Evolutionary conservation across 2,797 vertebrate species (phyloP), one percentile per base, ranked within the genome.

Genomic region (Enteromius afrohamiltoni): DNA sequence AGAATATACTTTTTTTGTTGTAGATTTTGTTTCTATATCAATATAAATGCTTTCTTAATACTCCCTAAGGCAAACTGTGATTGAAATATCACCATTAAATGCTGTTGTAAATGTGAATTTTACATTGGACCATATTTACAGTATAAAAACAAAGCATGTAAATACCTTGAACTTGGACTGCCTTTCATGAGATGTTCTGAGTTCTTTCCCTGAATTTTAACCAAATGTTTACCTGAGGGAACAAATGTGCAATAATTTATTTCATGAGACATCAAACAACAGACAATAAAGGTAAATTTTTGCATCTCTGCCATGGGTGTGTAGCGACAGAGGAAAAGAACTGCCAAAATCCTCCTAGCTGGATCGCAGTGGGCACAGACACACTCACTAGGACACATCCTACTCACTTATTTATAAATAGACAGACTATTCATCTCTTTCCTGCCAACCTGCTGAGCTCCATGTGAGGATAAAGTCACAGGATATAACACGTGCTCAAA

Each of bases 141-240:
- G 21, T 17, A 16, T 21, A 51, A 19, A 71, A 6, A 53, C 17
- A 62, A 62, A 65, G 8, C 8, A 21, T 29, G 55, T 21, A 80
- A 75, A 83, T 96, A 99, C 97, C 97, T 97, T 87, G 91, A 88
- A 89, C 93, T 93, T 90, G 96, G 95, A 91, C 94, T 96, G 91
- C 93, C 92, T 87, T 95, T 94, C 79, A 94, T 91, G 62, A 91
- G 90, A 87, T 95, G 86, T 88, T 93, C 94, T 76, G 92, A 90
- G 88, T 89, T 94, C 90, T 93, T 94, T 91, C 96, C 96, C 88
- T 95, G 93, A 93, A 87, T 84, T 90, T 93, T 93, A 73, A 89
- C 73, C 88, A 91, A 91, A 90, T 94, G 90, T 92, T 94, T 94
- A 86, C 91, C 94, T 95, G 79, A 37, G 89, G 88, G 83, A 26